Percentiles rank a stretch among this genome's conserved stretches.
Evolutionary conservation across 2,797 vertebrate genomes (phyloP).

Genomic region (Sebastes paucispinis): DNA sequence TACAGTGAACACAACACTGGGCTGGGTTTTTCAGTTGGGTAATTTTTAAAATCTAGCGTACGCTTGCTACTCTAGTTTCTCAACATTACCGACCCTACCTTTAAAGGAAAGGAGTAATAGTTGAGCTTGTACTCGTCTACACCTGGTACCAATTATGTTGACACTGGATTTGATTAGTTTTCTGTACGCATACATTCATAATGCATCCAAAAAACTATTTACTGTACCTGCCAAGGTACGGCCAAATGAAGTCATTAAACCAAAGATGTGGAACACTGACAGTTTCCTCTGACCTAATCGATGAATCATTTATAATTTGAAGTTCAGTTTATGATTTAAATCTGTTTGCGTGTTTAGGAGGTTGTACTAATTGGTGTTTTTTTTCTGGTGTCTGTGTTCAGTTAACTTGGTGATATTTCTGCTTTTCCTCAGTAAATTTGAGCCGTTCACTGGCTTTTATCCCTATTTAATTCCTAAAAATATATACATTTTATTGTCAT

Average conservation of each 20-base stretch:
- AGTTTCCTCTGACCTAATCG: neutral
- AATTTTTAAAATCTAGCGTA: too few species aligned
- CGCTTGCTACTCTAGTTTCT: too few species aligned
- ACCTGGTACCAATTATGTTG: constrained; percentile 11
- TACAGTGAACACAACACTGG: too few species aligned
- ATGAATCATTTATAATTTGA: neutral
- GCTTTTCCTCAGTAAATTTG: neutral
- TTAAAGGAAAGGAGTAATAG: neutral
- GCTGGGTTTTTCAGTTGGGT: too few species aligned
- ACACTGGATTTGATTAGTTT: constrained; percentile 1
- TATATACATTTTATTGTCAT: neutral
- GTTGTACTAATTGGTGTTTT: neutral
- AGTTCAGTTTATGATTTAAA: neutral
- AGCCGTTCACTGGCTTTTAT: neutral
- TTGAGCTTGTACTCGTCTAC: neutral
- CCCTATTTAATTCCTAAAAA: neutral
- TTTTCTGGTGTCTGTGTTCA: neutral
- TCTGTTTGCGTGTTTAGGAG: neutral
- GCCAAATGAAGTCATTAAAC: constrained; percentile 22
- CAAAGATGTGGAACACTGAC: neutral
- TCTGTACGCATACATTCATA: neutral
- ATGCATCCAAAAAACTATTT: constrained; percentile 5
- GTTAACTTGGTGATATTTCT: neutral
- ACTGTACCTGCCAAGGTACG: neutral
- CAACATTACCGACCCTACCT: too few species aligned